These are phyloP conservation scores for Megamerina dolium DNA, from an alignment of 2,888 invertebrate genomes.

Conservation along the genomic window DNA sequence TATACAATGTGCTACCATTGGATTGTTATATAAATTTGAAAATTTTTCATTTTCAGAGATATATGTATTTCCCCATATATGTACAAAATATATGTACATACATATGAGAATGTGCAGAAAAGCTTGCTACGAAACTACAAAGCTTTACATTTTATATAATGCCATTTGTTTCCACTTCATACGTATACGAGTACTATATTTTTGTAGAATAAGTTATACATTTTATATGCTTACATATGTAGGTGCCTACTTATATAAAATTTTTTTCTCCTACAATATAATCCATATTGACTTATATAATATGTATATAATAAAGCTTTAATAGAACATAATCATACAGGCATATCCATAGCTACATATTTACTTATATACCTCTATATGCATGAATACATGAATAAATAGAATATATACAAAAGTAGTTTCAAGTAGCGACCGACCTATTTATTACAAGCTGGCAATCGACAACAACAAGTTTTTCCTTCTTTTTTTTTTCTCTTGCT, in stretches of 20 bases:
- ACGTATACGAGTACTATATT: too few relatives aligned
- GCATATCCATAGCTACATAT: background rate
- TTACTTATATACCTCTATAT: background rate
- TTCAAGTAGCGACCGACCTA: background rate
- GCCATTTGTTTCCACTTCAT: too few relatives aligned
- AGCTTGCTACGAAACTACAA: too few relatives aligned
- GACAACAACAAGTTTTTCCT: background rate
- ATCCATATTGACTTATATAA: too few relatives aligned
- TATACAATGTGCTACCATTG: too few relatives aligned
- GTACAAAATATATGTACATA: background rate
- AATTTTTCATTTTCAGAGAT: too few relatives aligned
- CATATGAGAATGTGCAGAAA: background rate
- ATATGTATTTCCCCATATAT: too few relatives aligned
- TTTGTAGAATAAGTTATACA: too few relatives aligned
- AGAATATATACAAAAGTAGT: background rate
- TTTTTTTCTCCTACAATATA: too few relatives aligned
- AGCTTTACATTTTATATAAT: background rate
- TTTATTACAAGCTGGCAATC: background rate
- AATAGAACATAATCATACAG: background rate
- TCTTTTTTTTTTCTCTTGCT: background rate
- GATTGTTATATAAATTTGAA: too few relatives aligned
- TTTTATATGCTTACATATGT: conserved; percentile 1
- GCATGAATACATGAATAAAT: background rate
- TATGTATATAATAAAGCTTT: too few relatives aligned
- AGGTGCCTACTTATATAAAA: too few relatives aligned